These are phyloP conservation scores for Mixornis gularis DNA, from an alignment of 2,113 vertebrate species.

Conservation along the genomic window DNA sequence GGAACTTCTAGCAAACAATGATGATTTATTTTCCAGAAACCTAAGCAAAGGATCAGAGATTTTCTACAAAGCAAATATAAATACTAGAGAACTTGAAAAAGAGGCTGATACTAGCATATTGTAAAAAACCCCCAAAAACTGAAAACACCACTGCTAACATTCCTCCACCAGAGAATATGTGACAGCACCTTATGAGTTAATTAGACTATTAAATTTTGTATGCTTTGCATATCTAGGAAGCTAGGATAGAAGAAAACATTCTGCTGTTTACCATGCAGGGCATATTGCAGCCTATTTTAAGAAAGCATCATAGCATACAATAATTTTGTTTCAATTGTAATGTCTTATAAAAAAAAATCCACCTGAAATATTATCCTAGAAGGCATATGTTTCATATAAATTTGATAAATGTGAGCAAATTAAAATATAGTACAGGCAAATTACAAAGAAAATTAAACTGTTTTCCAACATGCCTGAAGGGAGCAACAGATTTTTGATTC, in stretches of 20 bases:
- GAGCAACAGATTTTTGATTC: constrained; percentile 9
- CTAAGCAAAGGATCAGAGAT: not conserved
- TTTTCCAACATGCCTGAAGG: not conserved
- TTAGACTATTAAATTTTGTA: not conserved
- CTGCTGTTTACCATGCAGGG: not conserved
- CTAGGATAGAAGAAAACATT: not conserved
- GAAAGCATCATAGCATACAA: not conserved
- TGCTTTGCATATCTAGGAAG: not conserved
- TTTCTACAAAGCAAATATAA: not conserved
- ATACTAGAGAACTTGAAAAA: not conserved
- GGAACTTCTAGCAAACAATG: not conserved
- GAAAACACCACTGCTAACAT: not conserved
- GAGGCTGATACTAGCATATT: not conserved
- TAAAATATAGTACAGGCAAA: not conserved
- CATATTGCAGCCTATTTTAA: not conserved
- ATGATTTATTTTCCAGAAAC: not conserved
- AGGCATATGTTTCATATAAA: not conserved
- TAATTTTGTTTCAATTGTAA: not conserved
- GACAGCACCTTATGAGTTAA: not conserved
- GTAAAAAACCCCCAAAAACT: not conserved
- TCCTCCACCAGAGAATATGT: not conserved
- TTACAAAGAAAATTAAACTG: constrained; percentile 34
- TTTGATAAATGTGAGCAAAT: constrained; percentile 33
- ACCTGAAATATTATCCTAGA: not conserved
- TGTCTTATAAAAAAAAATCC: not conserved